Percentiles rank a stretch among this genome's conserved stretches.
Evolutionary conservation across 2,888 invertebrate species (phyloP).

Genomic region (Hybos culiciformis): DNA sequence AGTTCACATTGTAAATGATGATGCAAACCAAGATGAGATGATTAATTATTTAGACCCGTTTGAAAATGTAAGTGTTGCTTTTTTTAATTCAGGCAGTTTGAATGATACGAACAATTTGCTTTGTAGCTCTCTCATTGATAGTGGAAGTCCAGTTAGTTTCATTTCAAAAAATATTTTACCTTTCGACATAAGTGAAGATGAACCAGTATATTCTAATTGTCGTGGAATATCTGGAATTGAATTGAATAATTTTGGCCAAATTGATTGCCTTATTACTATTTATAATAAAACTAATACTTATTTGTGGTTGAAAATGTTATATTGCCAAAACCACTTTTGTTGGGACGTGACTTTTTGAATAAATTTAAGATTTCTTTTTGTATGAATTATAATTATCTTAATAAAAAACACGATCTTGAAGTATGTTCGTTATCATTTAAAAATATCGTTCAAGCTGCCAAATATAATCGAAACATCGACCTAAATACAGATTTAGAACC

Average conservation of each 20-base stretch:
- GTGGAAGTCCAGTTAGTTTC: conserved; percentile 3
- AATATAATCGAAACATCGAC: too few species aligned
- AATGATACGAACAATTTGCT: not conserved
- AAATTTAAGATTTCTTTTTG: not conserved
- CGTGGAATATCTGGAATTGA: not conserved
- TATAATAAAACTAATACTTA: not conserved
- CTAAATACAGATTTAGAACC: too few species aligned
- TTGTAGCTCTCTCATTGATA: not conserved
- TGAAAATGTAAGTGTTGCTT: conserved; percentile 2
- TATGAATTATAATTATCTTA: too few species aligned
- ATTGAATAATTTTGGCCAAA: conserved; percentile 2
- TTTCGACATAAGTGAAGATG: not conserved
- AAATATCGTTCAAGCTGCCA: too few species aligned
- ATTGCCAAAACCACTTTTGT: not conserved
- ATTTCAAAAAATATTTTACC: not conserved
- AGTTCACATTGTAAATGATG: not conserved
- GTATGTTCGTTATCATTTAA: too few species aligned
- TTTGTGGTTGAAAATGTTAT: not conserved
- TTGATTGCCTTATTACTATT: not conserved
- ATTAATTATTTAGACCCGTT: not conserved
- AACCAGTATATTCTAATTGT: not conserved
- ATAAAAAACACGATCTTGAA: too few species aligned
- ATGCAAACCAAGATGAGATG: not conserved
- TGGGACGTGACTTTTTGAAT: conserved; percentile 1
- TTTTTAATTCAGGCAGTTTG: not conserved